phyloP scores from a whole-genome alignment of 1,140 invertebrate species.

The Drosophila kanapiae region DNA sequence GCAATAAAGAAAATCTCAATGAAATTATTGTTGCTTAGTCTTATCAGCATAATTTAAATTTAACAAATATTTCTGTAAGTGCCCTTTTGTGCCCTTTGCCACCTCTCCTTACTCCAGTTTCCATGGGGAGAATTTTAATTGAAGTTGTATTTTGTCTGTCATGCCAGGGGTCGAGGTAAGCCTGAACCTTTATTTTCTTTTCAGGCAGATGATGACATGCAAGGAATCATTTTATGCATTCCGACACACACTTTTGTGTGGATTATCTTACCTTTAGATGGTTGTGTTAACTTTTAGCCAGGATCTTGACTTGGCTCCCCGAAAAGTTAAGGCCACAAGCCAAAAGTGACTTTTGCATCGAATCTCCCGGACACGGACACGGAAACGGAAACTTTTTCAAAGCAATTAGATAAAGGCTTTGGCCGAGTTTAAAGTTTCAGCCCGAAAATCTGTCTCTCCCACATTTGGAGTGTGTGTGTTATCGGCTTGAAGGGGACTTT shows the following conservation, averaged over 20 bases:
- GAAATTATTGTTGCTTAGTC: too few relatives aligned
- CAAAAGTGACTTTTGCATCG: conserved; percentile 74
- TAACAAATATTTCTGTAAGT: conserved; percentile 1
- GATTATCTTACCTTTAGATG: conserved; percentile 30
- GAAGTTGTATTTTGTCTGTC: conserved; percentile 71
- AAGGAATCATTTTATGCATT: conserved; percentile 39
- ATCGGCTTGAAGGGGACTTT: conserved; percentile 51
- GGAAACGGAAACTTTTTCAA: conserved; percentile 70
- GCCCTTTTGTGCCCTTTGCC: conserved; percentile 56
- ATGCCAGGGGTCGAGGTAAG: conserved; percentile 21
- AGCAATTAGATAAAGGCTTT: conserved; percentile 80
- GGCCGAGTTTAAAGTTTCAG: conserved; percentile 70
- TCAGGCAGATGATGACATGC: conserved; percentile 41
- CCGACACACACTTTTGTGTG: conserved; percentile 31
- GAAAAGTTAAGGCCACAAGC: conserved; percentile 58
- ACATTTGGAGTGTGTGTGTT: conserved; percentile 15
- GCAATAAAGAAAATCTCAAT: too few relatives aligned
- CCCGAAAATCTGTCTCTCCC: conserved; percentile 34
- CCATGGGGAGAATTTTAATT: conserved; percentile 74
- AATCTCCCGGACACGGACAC: conserved; percentile 34
- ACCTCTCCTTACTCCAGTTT: conserved; percentile 52
- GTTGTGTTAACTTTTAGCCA: conserved; percentile 30
- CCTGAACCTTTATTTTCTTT: conserved; percentile 19
- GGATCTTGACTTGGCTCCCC: conserved; percentile 35
- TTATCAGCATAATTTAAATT: neutral